A percentile compares a stretch with the other conserved stretches of the same genome.
These are phyloP conservation scores for Aporrectodea caliginosa DNA, from an alignment of 1,140 invertebrate genomes.

Conservation along the genomic window DNA sequence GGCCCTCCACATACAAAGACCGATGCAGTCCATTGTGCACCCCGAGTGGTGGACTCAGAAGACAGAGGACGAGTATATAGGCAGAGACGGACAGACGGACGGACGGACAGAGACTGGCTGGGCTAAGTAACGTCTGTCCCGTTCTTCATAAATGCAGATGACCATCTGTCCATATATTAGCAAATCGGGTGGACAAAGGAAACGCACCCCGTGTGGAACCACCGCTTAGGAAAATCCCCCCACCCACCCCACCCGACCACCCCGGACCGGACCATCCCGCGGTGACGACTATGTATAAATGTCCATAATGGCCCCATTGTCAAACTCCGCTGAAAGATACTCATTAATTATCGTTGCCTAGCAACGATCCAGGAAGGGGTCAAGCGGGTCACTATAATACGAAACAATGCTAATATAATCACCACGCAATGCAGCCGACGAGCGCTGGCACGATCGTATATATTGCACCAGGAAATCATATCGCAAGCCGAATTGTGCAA, in stretches of 20 bases:
- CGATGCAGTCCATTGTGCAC: too few species aligned
- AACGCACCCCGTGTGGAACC: neutral
- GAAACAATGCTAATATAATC: constrained; percentile 3
- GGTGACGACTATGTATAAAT: neutral
- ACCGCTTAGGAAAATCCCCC: neutral
- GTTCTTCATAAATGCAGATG: neutral
- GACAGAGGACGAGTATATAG: too few species aligned
- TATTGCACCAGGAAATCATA: neutral
- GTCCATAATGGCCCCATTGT: neutral
- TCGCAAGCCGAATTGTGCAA: constrained; percentile 1
- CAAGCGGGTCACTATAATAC: neutral
- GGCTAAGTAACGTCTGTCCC: neutral
- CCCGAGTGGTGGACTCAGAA: too few species aligned
- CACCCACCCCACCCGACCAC: neutral
- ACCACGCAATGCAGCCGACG: neutral
- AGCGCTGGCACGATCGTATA: neutral
- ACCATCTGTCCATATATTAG: neutral
- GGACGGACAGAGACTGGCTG: neutral
- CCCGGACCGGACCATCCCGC: neutral
- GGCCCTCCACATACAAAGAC: too few species aligned
- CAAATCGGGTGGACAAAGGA: neutral
- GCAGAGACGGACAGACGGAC: neutral
- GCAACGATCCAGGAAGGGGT: neutral
- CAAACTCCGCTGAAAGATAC: neutral
- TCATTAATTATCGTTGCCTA: constrained; percentile 1